A percentile compares a stretch with the other conserved stretches of the same genome.
Conservation (phyloP, 2,888 invertebrate species). For the Chrysolina americana region DNA sequence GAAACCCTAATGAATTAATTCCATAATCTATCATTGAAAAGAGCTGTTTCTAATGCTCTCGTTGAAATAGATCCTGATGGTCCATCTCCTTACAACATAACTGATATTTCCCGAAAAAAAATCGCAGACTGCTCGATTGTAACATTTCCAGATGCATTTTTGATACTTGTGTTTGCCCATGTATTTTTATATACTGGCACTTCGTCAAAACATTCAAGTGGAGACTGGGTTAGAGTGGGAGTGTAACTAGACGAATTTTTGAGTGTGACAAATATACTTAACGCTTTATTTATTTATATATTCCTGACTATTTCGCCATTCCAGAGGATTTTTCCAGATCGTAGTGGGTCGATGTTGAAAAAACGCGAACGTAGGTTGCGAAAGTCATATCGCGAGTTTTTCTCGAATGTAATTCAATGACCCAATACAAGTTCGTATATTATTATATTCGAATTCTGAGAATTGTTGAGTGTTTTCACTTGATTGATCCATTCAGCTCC, state of each 20-base stretch:
- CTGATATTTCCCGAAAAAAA: not conserved
- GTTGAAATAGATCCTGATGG: no score
- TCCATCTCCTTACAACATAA: no score
- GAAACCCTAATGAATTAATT: no score
- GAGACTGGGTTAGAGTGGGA: constrained; percentile 6
- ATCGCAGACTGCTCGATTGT: not conserved
- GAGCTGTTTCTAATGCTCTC: no score
- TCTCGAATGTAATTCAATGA: no score
- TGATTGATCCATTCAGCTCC: no score
- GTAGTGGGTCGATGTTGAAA: constrained; percentile 11
- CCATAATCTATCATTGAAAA: no score
- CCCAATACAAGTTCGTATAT: no score
- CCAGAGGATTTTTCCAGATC: constrained; percentile 5
- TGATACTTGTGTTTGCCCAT: not conserved
- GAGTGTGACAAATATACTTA: constrained; percentile 13
- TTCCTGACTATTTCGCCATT: not conserved
- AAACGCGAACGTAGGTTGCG: not conserved
- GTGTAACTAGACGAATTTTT: constrained; percentile 14
- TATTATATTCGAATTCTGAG: no score
- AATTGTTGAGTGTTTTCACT: no score
- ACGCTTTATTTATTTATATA: constrained; percentile 17
- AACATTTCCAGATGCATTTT: constrained; percentile 16
- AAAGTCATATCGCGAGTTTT: not conserved
- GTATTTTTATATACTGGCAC: constrained; percentile 20
- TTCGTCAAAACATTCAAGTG: constrained; percentile 16